Conservation (phyloP, 1,140 invertebrate species). For the Bombus ignitus region DNA sequence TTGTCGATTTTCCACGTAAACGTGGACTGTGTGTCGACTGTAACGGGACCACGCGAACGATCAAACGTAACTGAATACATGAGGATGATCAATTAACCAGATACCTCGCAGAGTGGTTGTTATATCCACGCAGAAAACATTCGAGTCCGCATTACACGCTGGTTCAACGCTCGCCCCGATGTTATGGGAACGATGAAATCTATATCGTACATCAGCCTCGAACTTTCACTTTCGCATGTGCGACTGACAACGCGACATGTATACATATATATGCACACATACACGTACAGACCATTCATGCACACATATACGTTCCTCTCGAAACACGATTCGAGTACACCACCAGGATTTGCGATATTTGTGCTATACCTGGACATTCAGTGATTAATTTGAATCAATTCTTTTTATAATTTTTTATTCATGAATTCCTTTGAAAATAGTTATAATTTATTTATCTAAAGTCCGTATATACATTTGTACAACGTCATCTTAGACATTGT, state of each 20-base stretch:
- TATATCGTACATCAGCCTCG: conserved; percentile 65
- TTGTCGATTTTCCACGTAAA: background rate
- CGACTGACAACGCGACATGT: conserved; percentile 50
- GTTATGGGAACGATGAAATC: conserved; percentile 57
- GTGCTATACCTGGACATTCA: background rate
- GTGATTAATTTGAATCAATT: background rate
- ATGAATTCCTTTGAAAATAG: too few species aligned
- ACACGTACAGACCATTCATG: background rate
- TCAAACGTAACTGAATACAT: conserved; percentile 2
- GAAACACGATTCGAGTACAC: background rate
- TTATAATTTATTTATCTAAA: too few species aligned
- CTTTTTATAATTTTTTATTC: too few species aligned
- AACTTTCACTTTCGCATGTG: conserved; percentile 65
- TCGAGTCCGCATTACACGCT: conserved; percentile 22
- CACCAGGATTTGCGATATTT: background rate
- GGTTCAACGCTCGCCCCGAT: conserved; percentile 54
- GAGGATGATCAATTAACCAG: conserved; percentile 29
- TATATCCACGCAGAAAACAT: conserved; percentile 28
- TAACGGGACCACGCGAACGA: background rate
- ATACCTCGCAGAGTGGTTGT: conserved; percentile 8
- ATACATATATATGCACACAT: background rate
- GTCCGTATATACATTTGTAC: too few species aligned
- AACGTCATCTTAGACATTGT: too few species aligned
- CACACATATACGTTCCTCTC: background rate
- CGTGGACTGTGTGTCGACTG: too few species aligned